Conservation (phyloP, 1,140 invertebrate genomes). For the Drosophila suzukii region DNA sequence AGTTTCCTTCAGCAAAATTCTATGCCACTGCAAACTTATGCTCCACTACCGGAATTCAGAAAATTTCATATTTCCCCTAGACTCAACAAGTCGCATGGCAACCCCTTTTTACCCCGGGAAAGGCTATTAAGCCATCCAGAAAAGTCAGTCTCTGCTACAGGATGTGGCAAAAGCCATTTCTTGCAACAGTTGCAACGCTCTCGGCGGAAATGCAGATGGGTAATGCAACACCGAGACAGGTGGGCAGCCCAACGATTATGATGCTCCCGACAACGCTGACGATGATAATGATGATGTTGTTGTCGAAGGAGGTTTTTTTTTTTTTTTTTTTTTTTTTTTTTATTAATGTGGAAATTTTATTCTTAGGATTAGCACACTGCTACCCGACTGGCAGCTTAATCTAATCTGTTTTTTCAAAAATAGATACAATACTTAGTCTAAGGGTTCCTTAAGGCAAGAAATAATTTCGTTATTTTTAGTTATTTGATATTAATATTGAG, state of each 20-base stretch:
- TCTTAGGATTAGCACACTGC: too few species aligned
- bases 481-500: too few species aligned
- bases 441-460: too few species aligned
- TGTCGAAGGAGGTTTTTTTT: conserved; percentile 10
- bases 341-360: too few species aligned
- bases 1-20: neutral
- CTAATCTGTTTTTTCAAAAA: too few species aligned
- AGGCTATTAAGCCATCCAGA: conserved; percentile 40
- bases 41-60: conserved; percentile 6
- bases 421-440: too few species aligned
- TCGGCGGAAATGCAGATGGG: conserved; percentile 54
- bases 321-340: too few species aligned
- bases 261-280: conserved; percentile 8
- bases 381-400: too few species aligned
- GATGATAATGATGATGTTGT: conserved; percentile 12
- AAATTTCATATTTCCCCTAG: conserved; percentile 16
- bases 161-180: conserved; percentile 46
- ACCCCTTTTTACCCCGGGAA: conserved; percentile 6
- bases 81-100: conserved; percentile 28
- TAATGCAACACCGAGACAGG: conserved; percentile 42
- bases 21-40: neutral
- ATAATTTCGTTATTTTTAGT: too few species aligned
- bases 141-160: conserved; percentile 36
- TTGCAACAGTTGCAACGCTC: conserved; percentile 45
- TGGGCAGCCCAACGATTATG: conserved; percentile 37